Evolutionary conservation across 2,888 invertebrate genomes (phyloP).

Genomic region (Acleris sparsana): DNA sequence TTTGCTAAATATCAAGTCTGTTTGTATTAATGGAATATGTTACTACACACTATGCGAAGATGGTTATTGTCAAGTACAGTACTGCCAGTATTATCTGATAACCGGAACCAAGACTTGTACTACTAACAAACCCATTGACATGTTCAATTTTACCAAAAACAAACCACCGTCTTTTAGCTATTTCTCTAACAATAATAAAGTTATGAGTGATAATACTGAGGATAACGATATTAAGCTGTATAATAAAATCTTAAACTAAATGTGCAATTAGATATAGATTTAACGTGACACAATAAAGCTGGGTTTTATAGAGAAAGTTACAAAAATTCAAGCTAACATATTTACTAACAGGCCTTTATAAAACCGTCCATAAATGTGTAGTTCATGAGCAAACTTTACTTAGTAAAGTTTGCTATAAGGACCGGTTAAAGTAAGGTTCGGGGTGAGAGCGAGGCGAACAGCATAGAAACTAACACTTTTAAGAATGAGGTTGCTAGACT

Average conservation of each 20-base stretch:
- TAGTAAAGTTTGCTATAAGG: too few relatives aligned
- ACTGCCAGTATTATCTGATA: conserved; percentile 59
- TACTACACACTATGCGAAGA: conserved; percentile 56
- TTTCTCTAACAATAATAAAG: conserved; percentile 18
- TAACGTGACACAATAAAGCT: not conserved
- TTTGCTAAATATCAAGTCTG: conserved; percentile 52
- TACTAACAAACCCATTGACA: conserved; percentile 40
- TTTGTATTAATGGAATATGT: conserved; percentile 59
- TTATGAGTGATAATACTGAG: conserved; percentile 45
- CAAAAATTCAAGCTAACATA: too few relatives aligned
- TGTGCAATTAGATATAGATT: not conserved
- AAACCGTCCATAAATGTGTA: too few relatives aligned
- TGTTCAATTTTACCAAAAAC: conserved; percentile 38
- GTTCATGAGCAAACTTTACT: too few relatives aligned
- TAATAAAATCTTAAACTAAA: conserved; percentile 45
- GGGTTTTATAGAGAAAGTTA: too few relatives aligned
- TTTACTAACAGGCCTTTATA: too few relatives aligned
- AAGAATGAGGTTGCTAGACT: too few relatives aligned
- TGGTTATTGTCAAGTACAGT: conserved; percentile 47
- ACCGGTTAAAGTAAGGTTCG: too few relatives aligned
- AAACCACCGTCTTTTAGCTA: conserved; percentile 39
- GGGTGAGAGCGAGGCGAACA: too few relatives aligned
- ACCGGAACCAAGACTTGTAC: conserved; percentile 53
- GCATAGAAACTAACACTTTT: too few relatives aligned
- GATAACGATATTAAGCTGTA: conserved; percentile 51